Percentiles rank a stretch among this genome's conserved stretches.
These are phyloP conservation scores for Tringa solitaria DNA, from an alignment of 2,113 vertebrate species.

Conservation along the genomic window DNA sequence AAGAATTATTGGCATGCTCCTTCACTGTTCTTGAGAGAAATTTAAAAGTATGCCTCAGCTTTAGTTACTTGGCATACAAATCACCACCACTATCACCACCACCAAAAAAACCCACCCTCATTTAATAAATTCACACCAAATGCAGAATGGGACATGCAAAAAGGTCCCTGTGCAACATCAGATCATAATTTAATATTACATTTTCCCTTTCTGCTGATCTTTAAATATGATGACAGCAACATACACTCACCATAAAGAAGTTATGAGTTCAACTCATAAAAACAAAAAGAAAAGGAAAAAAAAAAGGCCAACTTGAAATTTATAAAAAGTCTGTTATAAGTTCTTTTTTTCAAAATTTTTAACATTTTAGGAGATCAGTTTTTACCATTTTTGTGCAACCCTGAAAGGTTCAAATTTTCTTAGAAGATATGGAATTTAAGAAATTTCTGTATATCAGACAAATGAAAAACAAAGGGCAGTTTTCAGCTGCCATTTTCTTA, in stretches of 20 bases:
- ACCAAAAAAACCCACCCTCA: accelerated
- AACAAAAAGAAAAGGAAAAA: neutral
- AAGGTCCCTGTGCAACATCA: neutral
- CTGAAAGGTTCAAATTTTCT: accelerated
- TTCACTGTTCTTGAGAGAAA: neutral
- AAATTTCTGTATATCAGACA: neutral
- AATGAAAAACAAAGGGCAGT: neutral
- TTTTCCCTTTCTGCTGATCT: neutral
- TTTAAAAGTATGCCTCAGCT: neutral
- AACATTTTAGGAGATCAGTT: neutral
- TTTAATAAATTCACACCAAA: neutral
- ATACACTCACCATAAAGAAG: neutral
- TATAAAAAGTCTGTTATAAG: neutral
- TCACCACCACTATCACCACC: accelerated
- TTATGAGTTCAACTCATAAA: neutral
- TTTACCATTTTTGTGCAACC: neutral
- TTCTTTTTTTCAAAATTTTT: neutral
- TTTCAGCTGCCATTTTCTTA: neutral
- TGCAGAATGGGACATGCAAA: neutral
- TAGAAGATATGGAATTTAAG: neutral
- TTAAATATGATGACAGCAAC: neutral
- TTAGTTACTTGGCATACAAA: neutral
- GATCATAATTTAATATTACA: neutral
- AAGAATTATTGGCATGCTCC: neutral
- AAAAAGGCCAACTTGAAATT: neutral